These are phyloP conservation scores for Pollachius pollachius DNA, from an alignment of 2,113 vertebrate species.

Conservation along the genomic window DNA sequence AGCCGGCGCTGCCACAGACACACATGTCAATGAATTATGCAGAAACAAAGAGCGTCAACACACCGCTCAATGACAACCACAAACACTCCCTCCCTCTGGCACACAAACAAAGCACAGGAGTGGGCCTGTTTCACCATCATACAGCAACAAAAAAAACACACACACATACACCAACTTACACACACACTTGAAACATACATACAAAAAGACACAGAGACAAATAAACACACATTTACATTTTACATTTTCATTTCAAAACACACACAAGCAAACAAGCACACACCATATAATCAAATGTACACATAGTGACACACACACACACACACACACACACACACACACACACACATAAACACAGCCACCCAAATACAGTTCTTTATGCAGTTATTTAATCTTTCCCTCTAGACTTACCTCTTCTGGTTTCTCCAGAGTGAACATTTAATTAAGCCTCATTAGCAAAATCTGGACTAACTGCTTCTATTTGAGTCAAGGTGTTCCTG, in stretches of 20 bases:
- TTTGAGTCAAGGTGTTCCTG: constrained; percentile 73
- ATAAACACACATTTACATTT: neutral
- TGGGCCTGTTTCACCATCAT: neutral
- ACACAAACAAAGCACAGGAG: constrained; percentile 5
- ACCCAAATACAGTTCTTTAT: constrained; percentile 21
- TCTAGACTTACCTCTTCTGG: constrained; percentile 48
- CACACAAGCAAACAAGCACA: neutral
- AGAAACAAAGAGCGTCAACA: neutral
- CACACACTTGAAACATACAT: neutral
- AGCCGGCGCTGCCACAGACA: constrained; percentile 28
- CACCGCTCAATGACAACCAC: constrained; percentile 7
- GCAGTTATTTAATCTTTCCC: constrained; percentile 49
- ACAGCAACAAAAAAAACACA: constrained; percentile 13
- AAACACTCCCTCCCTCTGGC: constrained; percentile 12
- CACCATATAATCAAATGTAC: constrained; percentile 3
- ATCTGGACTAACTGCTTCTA: constrained; percentile 85
- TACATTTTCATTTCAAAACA: neutral
- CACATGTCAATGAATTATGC: constrained; percentile 10
- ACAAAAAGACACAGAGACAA: constrained; percentile 5
- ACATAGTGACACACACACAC: neutral
- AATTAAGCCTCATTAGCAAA: constrained; percentile 74
- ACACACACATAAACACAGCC: constrained; percentile 11
- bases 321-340: neutral
- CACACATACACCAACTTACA: neutral
- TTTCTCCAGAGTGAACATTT: constrained; percentile 66